Evolutionary conservation across 2,113 vertebrate genomes (phyloP).

Genomic region (Hemibates koningsi): DNA sequence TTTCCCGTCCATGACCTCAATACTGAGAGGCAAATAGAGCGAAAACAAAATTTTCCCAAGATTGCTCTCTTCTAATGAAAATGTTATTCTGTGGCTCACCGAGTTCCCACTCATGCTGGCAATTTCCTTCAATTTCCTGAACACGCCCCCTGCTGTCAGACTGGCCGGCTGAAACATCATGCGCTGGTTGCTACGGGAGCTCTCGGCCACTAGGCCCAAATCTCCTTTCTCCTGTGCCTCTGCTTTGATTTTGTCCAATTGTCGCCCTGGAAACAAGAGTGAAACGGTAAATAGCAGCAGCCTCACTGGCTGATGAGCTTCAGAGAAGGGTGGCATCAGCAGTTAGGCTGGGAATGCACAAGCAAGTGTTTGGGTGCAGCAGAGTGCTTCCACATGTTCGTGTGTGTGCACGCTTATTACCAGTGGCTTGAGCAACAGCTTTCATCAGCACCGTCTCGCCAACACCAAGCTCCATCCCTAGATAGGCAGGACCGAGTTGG

Average conservation of each 20-base stretch:
- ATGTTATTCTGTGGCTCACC: conserved; percentile 48
- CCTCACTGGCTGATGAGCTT: background rate
- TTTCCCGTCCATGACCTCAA: background rate
- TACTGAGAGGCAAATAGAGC: background rate
- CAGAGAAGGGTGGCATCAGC: background rate
- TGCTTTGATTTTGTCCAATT: conserved; percentile 81
- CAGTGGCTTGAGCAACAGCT: conserved; percentile 83
- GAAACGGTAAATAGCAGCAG: conserved; percentile 8
- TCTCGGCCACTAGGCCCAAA: conserved; percentile 85
- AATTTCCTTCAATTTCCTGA: conserved; percentile 82
- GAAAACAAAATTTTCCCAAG: conserved; percentile 15
- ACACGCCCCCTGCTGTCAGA: conserved; percentile 77
- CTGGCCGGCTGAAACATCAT: conserved; percentile 81
- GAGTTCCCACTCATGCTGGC: conserved; percentile 79
- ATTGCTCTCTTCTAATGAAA: conserved; percentile 22
- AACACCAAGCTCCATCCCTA: conserved; percentile 82
- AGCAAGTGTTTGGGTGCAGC: background rate
- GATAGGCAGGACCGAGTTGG: conserved; percentile 81
- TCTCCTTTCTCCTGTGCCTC: conserved; percentile 85
- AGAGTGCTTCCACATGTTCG: background rate
- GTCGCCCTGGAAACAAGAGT: conserved; percentile 75
- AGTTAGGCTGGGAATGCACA: background rate
- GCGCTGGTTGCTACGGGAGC: conserved; percentile 84
- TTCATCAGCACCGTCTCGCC: conserved; percentile 85
- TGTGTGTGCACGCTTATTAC: conserved; percentile 35